Conservation (phyloP, 2,888 invertebrate species). For the Melinopterus prodromus region DNA sequence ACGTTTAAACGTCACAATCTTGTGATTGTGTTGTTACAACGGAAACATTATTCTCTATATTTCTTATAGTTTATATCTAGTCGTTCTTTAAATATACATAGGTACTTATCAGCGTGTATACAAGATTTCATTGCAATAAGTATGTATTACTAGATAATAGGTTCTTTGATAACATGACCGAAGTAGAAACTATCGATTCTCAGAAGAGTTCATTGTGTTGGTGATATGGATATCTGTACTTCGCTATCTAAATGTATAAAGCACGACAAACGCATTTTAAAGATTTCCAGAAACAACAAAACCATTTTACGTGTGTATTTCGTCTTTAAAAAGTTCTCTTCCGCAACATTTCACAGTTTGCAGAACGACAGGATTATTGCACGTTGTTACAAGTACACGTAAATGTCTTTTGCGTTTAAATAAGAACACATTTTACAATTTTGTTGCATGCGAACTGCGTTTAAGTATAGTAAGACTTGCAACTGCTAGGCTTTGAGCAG, state of each 20-base stretch:
- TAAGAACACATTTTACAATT: not conserved
- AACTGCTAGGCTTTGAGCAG: not conserved
- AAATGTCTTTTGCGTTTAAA: not conserved
- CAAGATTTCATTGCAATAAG: not conserved
- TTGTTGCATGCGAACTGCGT: not conserved
- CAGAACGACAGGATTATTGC: not conserved
- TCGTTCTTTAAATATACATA: not conserved
- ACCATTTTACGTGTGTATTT: too few relatives aligned
- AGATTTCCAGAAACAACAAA: too few relatives aligned
- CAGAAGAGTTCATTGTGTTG: not conserved
- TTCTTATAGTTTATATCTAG: not conserved
- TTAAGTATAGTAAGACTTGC: not conserved
- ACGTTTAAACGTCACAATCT: too few relatives aligned
- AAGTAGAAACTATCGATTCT: not conserved
- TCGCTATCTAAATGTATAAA: too few relatives aligned
- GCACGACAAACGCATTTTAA: too few relatives aligned
- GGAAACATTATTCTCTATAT: not conserved
- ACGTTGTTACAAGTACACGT: not conserved
- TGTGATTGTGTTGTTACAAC: too few relatives aligned
- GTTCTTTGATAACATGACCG: not conserved
- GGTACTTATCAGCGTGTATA: not conserved
- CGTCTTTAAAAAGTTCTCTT: not conserved
- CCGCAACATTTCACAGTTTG: not conserved
- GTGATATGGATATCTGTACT: not conserved
- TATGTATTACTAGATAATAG: not conserved